Conservation (phyloP, 2,888 invertebrate species). For the Scelioninae gen. 2 region DNA sequence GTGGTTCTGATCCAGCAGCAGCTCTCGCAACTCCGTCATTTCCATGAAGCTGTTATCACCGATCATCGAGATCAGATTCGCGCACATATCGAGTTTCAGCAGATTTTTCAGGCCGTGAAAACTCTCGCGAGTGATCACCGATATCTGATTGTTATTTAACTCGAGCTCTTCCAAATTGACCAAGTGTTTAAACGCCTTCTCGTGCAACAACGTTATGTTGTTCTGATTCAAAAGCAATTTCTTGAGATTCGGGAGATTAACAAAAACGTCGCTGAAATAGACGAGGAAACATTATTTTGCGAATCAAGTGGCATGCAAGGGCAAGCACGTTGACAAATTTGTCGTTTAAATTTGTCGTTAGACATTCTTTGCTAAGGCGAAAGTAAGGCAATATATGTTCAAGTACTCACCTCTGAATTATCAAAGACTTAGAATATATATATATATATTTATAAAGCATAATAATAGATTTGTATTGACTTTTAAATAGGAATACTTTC, state of each 20-base stretch:
- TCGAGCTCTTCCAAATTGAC: conserved; percentile 87
- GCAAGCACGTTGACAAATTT: no score
- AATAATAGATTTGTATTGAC: conserved; percentile 21
- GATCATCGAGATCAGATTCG: conserved; percentile 85
- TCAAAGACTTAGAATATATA: conserved; percentile 28
- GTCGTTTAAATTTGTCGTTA: no score
- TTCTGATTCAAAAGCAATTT: conserved; percentile 90
- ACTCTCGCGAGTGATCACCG: conserved; percentile 84
- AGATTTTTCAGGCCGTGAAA: conserved; percentile 87
- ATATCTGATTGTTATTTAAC: conserved; percentile 86
- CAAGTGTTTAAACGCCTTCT: conserved; percentile 87
- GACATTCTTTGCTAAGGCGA: no score
- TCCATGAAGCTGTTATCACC: conserved; percentile 88
- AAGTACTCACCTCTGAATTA: conserved; percentile 28
- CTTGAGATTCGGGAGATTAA: conserved; percentile 83
- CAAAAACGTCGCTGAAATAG: conserved; percentile 80
- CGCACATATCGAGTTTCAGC: conserved; percentile 83
- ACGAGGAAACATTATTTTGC: conserved; percentile 5
- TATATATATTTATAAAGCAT: conserved; percentile 17
- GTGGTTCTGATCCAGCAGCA: conserved; percentile 83
- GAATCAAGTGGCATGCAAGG: no score
- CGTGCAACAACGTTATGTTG: conserved; percentile 88
- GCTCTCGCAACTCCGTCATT: conserved; percentile 83
- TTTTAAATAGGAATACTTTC: conserved; percentile 8
- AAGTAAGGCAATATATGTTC: no score